phyloP scores from a whole-genome alignment of 2,888 invertebrate species.

The Gymnoscelis rufifasciata region DNA sequence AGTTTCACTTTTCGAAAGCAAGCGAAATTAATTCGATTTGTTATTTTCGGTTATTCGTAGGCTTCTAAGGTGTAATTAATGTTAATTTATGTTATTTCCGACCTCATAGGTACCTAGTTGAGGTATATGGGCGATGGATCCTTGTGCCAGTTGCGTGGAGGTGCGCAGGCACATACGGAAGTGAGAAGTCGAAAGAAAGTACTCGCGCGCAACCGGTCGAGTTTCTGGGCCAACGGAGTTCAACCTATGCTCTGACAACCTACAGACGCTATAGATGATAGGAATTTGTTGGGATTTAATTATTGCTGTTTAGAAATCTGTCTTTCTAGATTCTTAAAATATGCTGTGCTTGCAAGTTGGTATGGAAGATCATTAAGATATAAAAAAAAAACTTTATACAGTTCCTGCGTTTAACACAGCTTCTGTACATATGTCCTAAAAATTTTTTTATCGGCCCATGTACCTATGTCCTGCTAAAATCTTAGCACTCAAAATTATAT shows the following conservation, averaged over 20 bases:
- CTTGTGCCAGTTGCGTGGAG: slow-evolving; percentile 68
- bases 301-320: background rate
- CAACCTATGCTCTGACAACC: slow-evolving; percentile 24
- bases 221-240: slow-evolving; percentile 62
- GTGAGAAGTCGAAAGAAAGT: slow-evolving; percentile 76
- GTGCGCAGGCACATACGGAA: slow-evolving; percentile 68
- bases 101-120: slow-evolving; percentile 25
- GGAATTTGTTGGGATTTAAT: slow-evolving; percentile 5
- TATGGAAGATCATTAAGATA: too few species aligned
- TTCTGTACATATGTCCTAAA: too few species aligned
- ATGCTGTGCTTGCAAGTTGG: too few species aligned
- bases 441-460: too few species aligned
- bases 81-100: slow-evolving; percentile 25
- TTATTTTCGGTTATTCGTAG: slow-evolving; percentile 19
- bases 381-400: too few species aligned
- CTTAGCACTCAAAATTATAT: too few species aligned
- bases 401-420: too few species aligned
- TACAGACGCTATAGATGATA: slow-evolving; percentile 17
- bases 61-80: slow-evolving; percentile 25
- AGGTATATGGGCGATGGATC: slow-evolving; percentile 47
- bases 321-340: too few species aligned
- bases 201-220: slow-evolving; percentile 65
- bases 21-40: slow-evolving; percentile 26
- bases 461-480: too few species aligned
- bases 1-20: slow-evolving; percentile 33